These are phyloP conservation scores for Onychomys arenicola DNA, from an alignment of 2,797 vertebrate species.

Conservation along the genomic window DNA sequence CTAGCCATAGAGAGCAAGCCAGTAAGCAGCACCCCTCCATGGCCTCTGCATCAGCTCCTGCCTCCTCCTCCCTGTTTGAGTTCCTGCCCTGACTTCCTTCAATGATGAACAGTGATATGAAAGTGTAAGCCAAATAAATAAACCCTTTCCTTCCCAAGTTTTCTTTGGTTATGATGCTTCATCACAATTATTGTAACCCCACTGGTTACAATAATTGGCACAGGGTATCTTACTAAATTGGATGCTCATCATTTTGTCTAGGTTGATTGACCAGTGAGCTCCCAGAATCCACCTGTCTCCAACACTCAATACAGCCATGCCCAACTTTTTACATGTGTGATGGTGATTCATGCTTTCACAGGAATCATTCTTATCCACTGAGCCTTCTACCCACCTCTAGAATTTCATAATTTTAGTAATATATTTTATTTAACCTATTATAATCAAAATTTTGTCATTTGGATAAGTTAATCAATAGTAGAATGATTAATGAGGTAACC, in stretches of 20 bases:
- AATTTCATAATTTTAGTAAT: slow-evolving; percentile 25
- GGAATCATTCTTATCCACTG: neutral
- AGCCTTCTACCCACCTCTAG: neutral
- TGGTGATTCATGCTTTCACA: neutral
- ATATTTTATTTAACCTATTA: neutral
- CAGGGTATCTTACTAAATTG: neutral
- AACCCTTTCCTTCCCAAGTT: neutral
- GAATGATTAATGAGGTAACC: neutral
- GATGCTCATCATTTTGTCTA: neutral
- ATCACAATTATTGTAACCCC: neutral
- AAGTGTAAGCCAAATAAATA: neutral
- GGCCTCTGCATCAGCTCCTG: neutral
- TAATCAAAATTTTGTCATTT: slow-evolving; percentile 34
- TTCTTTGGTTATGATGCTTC: neutral
- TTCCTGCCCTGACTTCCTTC: neutral
- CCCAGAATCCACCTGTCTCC: neutral
- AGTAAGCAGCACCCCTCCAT: neutral
- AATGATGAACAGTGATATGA: neutral
- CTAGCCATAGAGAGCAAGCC: neutral
- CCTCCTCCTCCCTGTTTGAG: neutral
- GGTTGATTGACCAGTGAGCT: neutral
- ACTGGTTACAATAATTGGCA: no score
- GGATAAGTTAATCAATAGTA: neutral
- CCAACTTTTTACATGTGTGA: neutral
- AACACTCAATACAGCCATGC: neutral